Evolutionary conservation across 2,888 invertebrate genomes (phyloP), one percentile per base, ranked within the genome.

Genomic region (Drosophila cognata): DNA sequence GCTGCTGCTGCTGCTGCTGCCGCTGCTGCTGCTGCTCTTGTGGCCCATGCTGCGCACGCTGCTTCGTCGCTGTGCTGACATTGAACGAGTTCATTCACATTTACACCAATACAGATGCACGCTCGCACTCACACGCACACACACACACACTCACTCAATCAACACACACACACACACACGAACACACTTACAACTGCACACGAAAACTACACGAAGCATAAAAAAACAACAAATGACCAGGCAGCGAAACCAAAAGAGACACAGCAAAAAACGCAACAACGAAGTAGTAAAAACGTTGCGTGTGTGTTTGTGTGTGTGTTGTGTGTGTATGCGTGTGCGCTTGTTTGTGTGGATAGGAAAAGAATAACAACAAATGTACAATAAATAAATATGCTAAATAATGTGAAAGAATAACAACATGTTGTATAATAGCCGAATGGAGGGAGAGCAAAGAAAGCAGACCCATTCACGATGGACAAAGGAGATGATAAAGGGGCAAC

Each of bases 21-120:
- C 35, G 57, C 58, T 53, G 82, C 59, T 51, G 46, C 18, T 52
- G 57, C 31, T 52, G 60, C 38, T 61, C 63, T 82, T 79, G 69
- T 66, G 74, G 88, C 77, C 77, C 82, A 88, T 89, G 89, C 88
- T 85, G 90, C 81, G 72, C 82, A 82, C 79, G 71, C 75, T 85
- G 77, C 77, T 77, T 82, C 77, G 70, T 59, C 58, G 76, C 56
- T 55, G 70, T 56, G 84, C 91, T 93, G 93, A 93, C 93, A 93
- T 93, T 93, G 93, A 93, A 93, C 92, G 93, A 92, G 93, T 93
- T 93, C 93, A 93, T 93, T 93, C 93, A 92, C 93, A 89, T 90
- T 90, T 81, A 82, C 88, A 89, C 91, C 79, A 72, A 66, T 43
- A 64, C 69, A 58, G 65, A 69, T 70, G 43, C 63, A 58, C 57